These are phyloP conservation scores for Tragopan temminckii DNA, from an alignment of 2,797 vertebrate genomes.

Conservation along the genomic window DNA sequence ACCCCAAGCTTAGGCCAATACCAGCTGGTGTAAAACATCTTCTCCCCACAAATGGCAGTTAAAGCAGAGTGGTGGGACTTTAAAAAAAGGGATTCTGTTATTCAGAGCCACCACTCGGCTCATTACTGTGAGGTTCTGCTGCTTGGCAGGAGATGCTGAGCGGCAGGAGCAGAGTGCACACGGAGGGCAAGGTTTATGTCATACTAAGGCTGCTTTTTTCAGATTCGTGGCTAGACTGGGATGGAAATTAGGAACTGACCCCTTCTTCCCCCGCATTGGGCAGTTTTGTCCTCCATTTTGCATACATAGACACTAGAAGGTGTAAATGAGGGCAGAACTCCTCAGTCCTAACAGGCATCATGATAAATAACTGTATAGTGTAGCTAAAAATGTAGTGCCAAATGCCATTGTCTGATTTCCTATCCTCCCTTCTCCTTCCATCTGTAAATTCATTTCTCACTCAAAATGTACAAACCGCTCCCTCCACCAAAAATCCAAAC, in stretches of 20 bases:
- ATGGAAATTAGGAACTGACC: constrained; percentile 53
- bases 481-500: constrained; percentile 38
- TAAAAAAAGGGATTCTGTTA: neutral
- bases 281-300: constrained; percentile 56
- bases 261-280: constrained; percentile 45
- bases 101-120: neutral
- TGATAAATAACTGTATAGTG: constrained; percentile 77
- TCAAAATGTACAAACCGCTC: constrained; percentile 76
- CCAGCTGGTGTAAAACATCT: neutral
- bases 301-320: constrained; percentile 43
- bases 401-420: constrained; percentile 70
- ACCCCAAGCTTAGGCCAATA: neutral
- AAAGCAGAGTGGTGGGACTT: neutral
- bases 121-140: neutral
- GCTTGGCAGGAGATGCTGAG: neutral
- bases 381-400: constrained; percentile 80
- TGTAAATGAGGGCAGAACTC: constrained; percentile 65
- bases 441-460: constrained; percentile 84
- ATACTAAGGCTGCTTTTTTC: constrained; percentile 44
- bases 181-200: neutral
- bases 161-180: neutral
- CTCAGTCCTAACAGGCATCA: constrained; percentile 64
- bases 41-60: neutral
- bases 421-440: constrained; percentile 61
- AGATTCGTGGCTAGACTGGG: constrained; percentile 39